Conservation (phyloP, 1,140 invertebrate genomes). For the Ceratosolen solmsi region DNA sequence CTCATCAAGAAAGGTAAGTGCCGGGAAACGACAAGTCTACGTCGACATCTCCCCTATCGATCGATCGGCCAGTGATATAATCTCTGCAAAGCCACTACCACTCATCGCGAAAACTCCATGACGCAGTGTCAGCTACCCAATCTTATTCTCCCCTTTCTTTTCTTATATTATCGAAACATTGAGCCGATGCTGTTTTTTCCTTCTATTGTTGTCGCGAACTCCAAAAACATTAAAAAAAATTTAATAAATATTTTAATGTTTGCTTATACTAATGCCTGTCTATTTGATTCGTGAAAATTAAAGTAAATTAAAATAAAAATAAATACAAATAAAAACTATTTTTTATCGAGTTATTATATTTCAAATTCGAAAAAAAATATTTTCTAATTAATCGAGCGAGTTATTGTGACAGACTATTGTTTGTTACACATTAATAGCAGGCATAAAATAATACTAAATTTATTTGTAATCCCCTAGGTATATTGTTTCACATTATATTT, state of each 20-base stretch:
- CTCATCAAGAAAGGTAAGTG: slow-evolving; percentile 87
- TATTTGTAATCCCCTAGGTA: slow-evolving; percentile 24
- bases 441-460: slow-evolving; percentile 16
- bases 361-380: slow-evolving; percentile 10
- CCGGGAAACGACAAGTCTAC: slow-evolving; percentile 56
- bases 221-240: too few species aligned
- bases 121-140: too few species aligned
- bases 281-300: too few species aligned
- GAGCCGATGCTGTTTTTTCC: too few species aligned
- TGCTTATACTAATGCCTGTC: too few species aligned
- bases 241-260: too few species aligned
- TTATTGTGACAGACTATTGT: slow-evolving; percentile 69
- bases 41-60: not conserved
- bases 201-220: too few species aligned
- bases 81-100: too few species aligned
- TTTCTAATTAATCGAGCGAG: slow-evolving; percentile 60
- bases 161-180: too few species aligned
- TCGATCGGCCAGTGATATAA: too few species aligned
- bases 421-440: slow-evolving; percentile 55
- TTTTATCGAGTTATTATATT: slow-evolving; percentile 59
- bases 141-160: too few species aligned
- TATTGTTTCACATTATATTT: slow-evolving; percentile 33
- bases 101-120: slow-evolving; percentile 28
- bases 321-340: slow-evolving; percentile 42
- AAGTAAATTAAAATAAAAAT: too few species aligned